phyloP scores from a whole-genome alignment of 2,888 invertebrate species.

The Calliphora vomitoria region DNA sequence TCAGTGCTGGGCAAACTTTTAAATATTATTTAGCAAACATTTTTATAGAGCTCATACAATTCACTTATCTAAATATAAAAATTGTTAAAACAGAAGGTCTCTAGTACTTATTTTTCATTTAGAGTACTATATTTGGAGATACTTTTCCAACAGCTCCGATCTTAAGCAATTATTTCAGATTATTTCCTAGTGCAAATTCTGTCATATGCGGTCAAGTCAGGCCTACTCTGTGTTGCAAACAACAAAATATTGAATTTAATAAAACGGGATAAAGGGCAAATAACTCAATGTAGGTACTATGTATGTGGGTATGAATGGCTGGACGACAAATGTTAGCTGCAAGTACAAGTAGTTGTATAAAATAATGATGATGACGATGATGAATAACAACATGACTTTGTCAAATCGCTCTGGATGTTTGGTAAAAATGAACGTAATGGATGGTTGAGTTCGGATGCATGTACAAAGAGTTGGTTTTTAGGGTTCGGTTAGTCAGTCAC shows the following conservation, averaged over 20 bases:
- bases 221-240: not conserved
- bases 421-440: conserved; percentile 7
- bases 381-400: conserved; percentile 66
- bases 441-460: conserved; percentile 46
- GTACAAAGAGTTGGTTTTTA: conserved; percentile 33
- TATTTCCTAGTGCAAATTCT: no score
- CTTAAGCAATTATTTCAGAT: no score
- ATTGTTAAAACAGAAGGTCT: no score
- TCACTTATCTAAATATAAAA: no score
- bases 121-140: no score
- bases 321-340: conserved; percentile 27
- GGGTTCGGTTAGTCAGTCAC: conserved; percentile 32
- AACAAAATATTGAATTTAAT: conserved; percentile 47
- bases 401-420: conserved; percentile 57
- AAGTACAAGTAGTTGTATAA: conserved; percentile 19
- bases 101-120: no score
- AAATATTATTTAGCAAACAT: not conserved
- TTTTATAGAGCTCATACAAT: no score
- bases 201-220: not conserved
- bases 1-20: conserved; percentile 43
- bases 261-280: conserved; percentile 28
- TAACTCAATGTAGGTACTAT: not conserved
- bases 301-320: conserved; percentile 3
- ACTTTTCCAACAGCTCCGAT: no score
- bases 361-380: conserved; percentile 49